These are phyloP conservation scores for Apamea crenata DNA, from an alignment of 2,888 invertebrate genomes.

Conservation along the genomic window DNA sequence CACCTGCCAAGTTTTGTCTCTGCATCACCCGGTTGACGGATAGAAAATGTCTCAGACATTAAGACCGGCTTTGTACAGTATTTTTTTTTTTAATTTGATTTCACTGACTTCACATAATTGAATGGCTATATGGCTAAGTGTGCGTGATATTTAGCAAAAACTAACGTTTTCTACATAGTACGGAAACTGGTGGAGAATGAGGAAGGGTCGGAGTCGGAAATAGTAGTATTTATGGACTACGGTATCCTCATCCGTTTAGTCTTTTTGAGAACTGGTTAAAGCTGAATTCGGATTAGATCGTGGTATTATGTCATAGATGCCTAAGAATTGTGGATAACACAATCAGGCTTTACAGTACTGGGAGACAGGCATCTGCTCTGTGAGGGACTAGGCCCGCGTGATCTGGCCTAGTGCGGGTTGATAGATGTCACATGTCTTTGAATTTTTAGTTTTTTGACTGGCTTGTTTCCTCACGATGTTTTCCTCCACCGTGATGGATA, in stretches of 20 bases:
- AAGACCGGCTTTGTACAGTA: too few species aligned
- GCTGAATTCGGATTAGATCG: neutral
- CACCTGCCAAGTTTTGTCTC: too few species aligned
- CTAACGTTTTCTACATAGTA: slow-evolving; percentile 8
- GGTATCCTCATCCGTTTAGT: neutral
- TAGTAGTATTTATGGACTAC: neutral
- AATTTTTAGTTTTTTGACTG: neutral
- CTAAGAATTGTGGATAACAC: neutral
- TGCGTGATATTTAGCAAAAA: slow-evolving; percentile 52
- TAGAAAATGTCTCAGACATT: too few species aligned
- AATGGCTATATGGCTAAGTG: slow-evolving; percentile 5
- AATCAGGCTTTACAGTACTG: neutral
- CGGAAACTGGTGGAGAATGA: slow-evolving; percentile 27
- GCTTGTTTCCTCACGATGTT: neutral
- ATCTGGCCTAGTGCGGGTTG: neutral
- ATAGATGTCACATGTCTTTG: neutral
- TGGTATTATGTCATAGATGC: neutral
- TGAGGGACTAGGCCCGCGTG: neutral
- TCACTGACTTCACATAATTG: slow-evolving; percentile 15
- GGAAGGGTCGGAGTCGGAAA: slow-evolving; percentile 21
- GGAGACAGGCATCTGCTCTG: neutral
- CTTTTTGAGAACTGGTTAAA: neutral
- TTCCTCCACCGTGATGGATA: neutral
- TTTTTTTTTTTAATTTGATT: neutral
- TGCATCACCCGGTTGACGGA: too few species aligned